Percentiles rank a stretch among this genome's conserved stretches.
Conservation (phyloP, 2,888 invertebrate genomes). For the Heliconius aoede region DNA sequence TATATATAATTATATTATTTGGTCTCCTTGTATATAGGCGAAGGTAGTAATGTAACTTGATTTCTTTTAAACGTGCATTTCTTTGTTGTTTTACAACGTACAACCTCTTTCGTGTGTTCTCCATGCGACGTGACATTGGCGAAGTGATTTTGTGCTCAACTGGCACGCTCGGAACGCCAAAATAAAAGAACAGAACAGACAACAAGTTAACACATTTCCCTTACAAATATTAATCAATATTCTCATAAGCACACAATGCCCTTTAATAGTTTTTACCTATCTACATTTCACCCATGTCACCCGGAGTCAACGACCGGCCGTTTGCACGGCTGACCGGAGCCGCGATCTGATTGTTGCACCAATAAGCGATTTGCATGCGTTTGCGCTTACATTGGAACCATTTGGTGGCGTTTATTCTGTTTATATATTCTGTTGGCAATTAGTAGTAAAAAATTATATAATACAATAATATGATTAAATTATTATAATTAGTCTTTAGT, state of each 20-base stretch:
- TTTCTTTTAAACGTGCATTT: too few relatives aligned
- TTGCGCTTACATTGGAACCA: slow-evolving; percentile 58
- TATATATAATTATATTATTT: too few relatives aligned
- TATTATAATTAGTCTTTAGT: background rate
- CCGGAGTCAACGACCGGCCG: slow-evolving; percentile 69
- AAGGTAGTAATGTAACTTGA: too few relatives aligned
- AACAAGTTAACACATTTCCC: background rate
- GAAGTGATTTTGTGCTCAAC: too few relatives aligned
- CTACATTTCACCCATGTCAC: slow-evolving; percentile 42
- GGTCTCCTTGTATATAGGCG: too few relatives aligned
- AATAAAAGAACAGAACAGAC: too few relatives aligned
- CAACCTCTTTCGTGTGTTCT: too few relatives aligned
- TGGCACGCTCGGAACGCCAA: too few relatives aligned
- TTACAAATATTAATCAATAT: background rate
- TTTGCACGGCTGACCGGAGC: slow-evolving; percentile 74
- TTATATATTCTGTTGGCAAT: slow-evolving; percentile 6
- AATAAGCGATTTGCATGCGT: slow-evolving; percentile 81
- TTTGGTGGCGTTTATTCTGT: slow-evolving; percentile 43
- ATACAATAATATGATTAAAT: too few relatives aligned
- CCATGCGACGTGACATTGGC: too few relatives aligned
- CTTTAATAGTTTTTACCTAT: slow-evolving; percentile 28
- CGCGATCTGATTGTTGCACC: slow-evolving; percentile 80
- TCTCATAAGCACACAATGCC: slow-evolving; percentile 14
- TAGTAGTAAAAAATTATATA: too few relatives aligned
- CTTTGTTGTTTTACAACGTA: too few relatives aligned